These are phyloP conservation scores for Bergia puertoricense DNA, from an alignment of 92 coral and sea anemone species.

Conservation along the genomic window DNA sequence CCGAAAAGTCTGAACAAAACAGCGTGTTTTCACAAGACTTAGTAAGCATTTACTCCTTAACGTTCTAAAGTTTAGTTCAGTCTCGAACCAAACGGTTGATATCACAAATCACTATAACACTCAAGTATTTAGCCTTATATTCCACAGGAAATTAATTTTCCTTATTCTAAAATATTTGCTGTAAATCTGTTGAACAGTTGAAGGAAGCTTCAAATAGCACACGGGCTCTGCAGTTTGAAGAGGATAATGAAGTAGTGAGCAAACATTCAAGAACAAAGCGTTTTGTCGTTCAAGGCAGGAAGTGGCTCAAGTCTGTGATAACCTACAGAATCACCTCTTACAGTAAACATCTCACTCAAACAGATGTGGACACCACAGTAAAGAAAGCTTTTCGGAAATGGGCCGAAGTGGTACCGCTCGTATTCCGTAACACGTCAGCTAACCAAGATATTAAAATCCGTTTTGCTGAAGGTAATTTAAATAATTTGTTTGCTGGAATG, in stretches of 20 bases:
- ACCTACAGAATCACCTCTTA: not conserved
- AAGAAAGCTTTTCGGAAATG: conserved; percentile 7
- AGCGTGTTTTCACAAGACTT: not conserved
- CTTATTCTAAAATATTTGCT: not conserved
- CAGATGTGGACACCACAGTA: not conserved
- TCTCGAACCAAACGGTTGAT: no score
- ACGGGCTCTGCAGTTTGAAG: not conserved
- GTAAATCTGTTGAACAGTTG: not conserved
- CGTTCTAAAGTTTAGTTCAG: no score
- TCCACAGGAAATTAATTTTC: not conserved
- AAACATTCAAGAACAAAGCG: not conserved
- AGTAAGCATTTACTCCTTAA: not conserved
- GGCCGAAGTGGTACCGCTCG: conserved; percentile 14
- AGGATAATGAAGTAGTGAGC: not conserved
- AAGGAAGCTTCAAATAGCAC: not conserved
- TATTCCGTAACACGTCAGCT: not conserved
- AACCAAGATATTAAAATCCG: not conserved
- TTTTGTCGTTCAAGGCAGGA: not conserved
- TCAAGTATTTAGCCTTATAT: not conserved
- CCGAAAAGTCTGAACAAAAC: not conserved
- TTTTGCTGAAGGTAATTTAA: not conserved
- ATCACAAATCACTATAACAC: no score
- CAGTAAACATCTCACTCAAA: not conserved
- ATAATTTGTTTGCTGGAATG: no score
- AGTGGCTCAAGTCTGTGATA: not conserved